These are phyloP conservation scores for Lordiphosa andalusiaca DNA, from an alignment of 2,888 invertebrate genomes.

Conservation along the genomic window DNA sequence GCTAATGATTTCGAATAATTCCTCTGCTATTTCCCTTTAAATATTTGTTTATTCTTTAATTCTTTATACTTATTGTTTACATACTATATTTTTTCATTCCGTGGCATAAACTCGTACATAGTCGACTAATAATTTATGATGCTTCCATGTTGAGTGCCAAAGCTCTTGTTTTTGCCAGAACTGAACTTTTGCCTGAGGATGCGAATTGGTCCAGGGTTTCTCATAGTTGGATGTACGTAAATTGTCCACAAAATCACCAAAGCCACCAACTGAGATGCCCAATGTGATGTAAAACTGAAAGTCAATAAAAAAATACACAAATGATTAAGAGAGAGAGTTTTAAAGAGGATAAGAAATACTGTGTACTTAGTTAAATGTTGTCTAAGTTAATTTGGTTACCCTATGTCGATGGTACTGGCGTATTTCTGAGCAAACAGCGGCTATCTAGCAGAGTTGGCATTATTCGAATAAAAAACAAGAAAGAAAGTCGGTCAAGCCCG, in stretches of 20 bases:
- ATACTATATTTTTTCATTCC: constrained; percentile 26
- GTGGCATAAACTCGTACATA: constrained; percentile 77
- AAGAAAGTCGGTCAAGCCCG: too few relatives aligned
- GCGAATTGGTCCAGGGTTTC: constrained; percentile 89
- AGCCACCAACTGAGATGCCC: constrained; percentile 89
- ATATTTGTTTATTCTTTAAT: neutral
- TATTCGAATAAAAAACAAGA: too few relatives aligned
- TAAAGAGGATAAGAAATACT: too few relatives aligned
- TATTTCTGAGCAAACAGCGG: too few relatives aligned
- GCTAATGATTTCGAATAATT: too few relatives aligned
- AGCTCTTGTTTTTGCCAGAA: constrained; percentile 85
- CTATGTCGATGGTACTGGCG: too few relatives aligned
- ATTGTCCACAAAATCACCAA: constrained; percentile 85
- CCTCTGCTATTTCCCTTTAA: too few relatives aligned
- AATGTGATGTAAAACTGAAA: constrained; percentile 87
- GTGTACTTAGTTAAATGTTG: too few relatives aligned
- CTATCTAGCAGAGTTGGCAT: too few relatives aligned
- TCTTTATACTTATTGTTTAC: neutral
- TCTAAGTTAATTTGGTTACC: too few relatives aligned
- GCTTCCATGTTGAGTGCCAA: constrained; percentile 87
- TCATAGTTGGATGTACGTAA: constrained; percentile 29
- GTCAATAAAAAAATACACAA: neutral
- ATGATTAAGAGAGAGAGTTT: neutral
- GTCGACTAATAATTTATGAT: constrained; percentile 78
- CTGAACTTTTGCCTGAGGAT: constrained; percentile 84